Conservation (phyloP, 1,140 invertebrate genomes). For the Patella vulgata region DNA sequence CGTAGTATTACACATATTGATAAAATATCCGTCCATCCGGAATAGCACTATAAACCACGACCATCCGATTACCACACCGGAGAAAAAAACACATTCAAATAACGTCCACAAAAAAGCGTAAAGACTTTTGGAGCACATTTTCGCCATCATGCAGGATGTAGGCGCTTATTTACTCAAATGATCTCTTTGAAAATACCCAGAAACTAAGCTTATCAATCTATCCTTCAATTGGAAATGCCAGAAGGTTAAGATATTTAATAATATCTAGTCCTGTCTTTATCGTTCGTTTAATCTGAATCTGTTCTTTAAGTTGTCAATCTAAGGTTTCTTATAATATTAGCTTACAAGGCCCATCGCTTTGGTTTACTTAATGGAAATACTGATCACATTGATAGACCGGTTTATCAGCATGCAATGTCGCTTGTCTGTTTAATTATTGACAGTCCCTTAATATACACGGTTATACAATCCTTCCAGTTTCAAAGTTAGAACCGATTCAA, state of each 20-base stretch:
- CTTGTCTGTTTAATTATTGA: too few relatives aligned
- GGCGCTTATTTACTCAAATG: background rate
- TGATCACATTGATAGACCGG: too few relatives aligned
- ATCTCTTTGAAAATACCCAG: background rate
- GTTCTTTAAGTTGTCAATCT: background rate
- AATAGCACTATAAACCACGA: constrained; percentile 43
- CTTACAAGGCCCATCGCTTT: background rate
- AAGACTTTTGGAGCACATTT: constrained; percentile 20
- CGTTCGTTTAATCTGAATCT: background rate
- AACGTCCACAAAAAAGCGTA: constrained; percentile 41
- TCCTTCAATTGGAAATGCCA: background rate
- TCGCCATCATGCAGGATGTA: constrained; percentile 3
- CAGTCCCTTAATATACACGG: too few relatives aligned
- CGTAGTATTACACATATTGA: constrained; percentile 41
- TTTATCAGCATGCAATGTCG: too few relatives aligned
- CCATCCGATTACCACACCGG: constrained; percentile 52
- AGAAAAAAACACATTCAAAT: constrained; percentile 51
- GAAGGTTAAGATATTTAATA: background rate
- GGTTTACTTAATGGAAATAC: too few relatives aligned
- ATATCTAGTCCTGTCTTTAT: background rate
- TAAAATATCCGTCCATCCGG: constrained; percentile 40
- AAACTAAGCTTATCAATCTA: background rate
- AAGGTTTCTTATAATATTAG: too few relatives aligned
- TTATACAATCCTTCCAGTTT: too few relatives aligned
- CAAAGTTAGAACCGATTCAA: too few relatives aligned